These are phyloP conservation scores for Aurelia coerulea DNA, from an alignment of 30 jellyfish, hydroid and myxozoan genomes.

Conservation along the genomic window DNA sequence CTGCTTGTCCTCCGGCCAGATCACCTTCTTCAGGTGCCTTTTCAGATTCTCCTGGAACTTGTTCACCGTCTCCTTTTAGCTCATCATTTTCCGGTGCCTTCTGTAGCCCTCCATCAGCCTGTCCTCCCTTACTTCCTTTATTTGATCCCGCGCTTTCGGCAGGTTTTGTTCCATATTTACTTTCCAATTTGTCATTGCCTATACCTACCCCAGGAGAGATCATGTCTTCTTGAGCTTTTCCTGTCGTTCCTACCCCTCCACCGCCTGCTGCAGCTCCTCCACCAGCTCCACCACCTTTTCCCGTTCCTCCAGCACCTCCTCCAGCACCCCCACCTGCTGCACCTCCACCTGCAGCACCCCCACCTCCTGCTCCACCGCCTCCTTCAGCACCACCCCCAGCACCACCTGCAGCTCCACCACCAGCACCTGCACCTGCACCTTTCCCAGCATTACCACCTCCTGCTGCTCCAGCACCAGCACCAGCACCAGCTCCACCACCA, in stretches of 20 bases:
- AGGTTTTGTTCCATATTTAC: constrained; percentile 7
- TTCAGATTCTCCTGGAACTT: background rate
- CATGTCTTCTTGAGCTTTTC: constrained; percentile 12
- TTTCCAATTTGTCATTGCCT: constrained; percentile 47
- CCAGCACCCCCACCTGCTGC: background rate
- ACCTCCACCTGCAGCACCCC: background rate
- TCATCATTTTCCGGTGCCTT: constrained; percentile 21
- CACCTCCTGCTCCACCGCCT: background rate
- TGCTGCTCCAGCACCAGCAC: constrained; percentile 43
- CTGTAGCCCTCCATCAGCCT: background rate
- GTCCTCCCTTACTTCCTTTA: background rate
- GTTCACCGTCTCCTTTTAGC: background rate
- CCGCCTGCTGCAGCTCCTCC: constrained; percentile 11
- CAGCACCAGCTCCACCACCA: constrained; percentile 10
- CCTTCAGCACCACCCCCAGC: constrained; percentile 13
- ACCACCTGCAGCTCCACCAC: background rate
- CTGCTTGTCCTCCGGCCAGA: background rate
- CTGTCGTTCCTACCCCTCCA: constrained; percentile 1
- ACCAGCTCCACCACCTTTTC: constrained; percentile 8
- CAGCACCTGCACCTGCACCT: constrained; percentile 37
- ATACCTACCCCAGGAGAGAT: constrained; percentile 53
- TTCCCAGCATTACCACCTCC: constrained; percentile 36
- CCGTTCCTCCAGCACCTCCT: constrained; percentile 8
- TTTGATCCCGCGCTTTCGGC: background rate
- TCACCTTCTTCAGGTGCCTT: constrained; percentile 60